Base-by-base conservation (phyloP, 2,888 invertebrate genomes). In the Pandemis cinnamomeana region DNA sequence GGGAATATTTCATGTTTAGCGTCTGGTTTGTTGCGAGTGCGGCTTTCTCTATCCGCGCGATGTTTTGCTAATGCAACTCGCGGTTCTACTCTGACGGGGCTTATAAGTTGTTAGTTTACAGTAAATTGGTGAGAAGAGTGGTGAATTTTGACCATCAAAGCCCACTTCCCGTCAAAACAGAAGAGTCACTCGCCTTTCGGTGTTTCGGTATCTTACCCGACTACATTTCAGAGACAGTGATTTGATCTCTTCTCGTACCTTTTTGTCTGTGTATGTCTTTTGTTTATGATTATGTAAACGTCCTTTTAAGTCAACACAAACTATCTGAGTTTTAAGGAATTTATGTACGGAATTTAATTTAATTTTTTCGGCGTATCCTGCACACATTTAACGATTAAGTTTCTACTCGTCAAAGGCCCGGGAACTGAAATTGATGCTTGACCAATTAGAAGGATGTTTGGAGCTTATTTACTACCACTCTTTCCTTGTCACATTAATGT, bases 1-100 rank as follows among this genome's bases (percentile, higher is more conserved):
- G 81, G 78, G 80, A 87, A 89, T 91, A 89, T 89, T 88, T 91
- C 88, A 91, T 87, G 86, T 88, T 87, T 87, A 87, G 84, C 83
- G 85, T 85, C 81, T 80, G 74, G 68, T 67, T 71, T 53, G 67
- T 67, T 36, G 48, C 10, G 68, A 67, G 67, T 20, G 13, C 13
- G 68, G 36, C 64, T 64, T 64, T 58, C 53, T 8, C 20, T 63
- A 46, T 70, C 60, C 48, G 51, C 48, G 10, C 46, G 10, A 58
- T 66, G 51, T 66, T 64, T 66, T 36, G 36, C 48, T 64, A 48
- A 64, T 64, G 64, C 62, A 63, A 20, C 48, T 48, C n/a, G 46
- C 63, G 64, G 20, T 61, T 58, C 27, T 7, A 27, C 27, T 58
- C 27, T 55, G 20, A 55, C 5, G 2, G 20, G 55, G 55, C 55